These are phyloP conservation scores for Neosalanx taihuensis DNA, from an alignment of 2,797 vertebrate species.

Conservation along the genomic window DNA sequence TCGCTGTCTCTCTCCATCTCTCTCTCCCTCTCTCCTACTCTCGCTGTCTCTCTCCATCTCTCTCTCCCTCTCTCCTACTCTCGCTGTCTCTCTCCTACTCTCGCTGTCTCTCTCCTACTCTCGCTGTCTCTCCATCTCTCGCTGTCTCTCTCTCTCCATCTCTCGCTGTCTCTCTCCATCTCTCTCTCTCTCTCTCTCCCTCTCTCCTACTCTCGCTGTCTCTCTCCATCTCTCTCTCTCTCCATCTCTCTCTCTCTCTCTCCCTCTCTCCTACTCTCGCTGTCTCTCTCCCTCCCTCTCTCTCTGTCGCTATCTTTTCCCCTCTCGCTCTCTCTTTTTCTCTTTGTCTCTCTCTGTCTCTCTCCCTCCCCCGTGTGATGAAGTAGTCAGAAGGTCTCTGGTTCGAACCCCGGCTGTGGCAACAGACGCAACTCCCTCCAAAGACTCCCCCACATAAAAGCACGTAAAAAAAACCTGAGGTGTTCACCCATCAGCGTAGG, in stretches of 20 bases:
- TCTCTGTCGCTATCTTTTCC: no score
- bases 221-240: no score
- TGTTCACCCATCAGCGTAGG: constrained; percentile 34
- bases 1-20: not conserved
- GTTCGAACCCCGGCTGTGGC: no score
- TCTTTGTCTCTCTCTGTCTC: constrained; percentile 1
- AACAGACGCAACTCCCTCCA: constrained; percentile 39
- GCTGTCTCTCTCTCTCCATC: not conserved
- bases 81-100: no score
- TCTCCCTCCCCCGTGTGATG: no score
- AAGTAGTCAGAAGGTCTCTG: no score
- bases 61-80: not conserved
- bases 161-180: not conserved
- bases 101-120: constrained; percentile 15
- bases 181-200: constrained; percentile 13
- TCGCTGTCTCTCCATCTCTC: not conserved
- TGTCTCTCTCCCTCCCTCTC: no score
- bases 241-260: no score
- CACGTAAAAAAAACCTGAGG: constrained; percentile 15
- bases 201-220: no score
- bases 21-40: no score
- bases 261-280: no score
- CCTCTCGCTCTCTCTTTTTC: no score
- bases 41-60: constrained; percentile 11
- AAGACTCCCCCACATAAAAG: constrained; percentile 14